phyloP scores from a whole-genome alignment of 2,888 invertebrate genomes.

The Caenorhabditis sulstoni region DNA sequence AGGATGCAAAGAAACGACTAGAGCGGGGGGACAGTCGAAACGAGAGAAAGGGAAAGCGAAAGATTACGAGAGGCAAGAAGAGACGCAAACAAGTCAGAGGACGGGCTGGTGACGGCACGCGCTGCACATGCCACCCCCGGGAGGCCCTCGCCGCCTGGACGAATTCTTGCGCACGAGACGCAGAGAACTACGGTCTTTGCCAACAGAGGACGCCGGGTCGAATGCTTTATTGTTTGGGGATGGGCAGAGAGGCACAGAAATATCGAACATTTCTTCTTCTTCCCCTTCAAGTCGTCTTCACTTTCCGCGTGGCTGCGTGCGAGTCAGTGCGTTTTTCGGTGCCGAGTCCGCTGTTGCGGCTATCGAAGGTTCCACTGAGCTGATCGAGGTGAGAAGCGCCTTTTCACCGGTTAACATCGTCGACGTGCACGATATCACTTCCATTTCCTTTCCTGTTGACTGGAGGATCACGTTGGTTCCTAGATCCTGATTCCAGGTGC shows the following conservation, averaged over 20 bases:
- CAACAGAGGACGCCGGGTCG: too few relatives aligned
- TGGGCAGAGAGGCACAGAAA: constrained; percentile 6
- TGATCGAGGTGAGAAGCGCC: constrained; percentile 62
- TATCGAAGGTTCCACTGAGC: constrained; percentile 19
- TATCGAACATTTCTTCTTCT: not conserved
- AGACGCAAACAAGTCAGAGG: constrained; percentile 28
- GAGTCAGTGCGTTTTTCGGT: constrained; percentile 35
- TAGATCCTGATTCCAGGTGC: constrained; percentile 69
- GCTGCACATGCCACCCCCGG: constrained; percentile 44
- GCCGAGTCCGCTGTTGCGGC: constrained; percentile 41
- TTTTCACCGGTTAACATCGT: constrained; percentile 68
- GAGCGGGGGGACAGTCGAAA: constrained; percentile 1
- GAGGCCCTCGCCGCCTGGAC: not conserved
- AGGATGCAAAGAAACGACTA: constrained; percentile 12
- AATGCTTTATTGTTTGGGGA: too few relatives aligned
- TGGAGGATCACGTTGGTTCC: constrained; percentile 73
- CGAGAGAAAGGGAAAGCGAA: constrained; percentile 6
- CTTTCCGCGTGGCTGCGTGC: constrained; percentile 43
- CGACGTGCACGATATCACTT: constrained; percentile 65
- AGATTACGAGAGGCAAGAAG: not conserved
- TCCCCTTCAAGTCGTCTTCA: not conserved
- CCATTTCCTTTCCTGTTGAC: constrained; percentile 53
- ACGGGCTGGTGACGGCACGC: constrained; percentile 12
- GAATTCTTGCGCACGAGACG: constrained; percentile 23
- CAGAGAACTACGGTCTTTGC: too few relatives aligned